Evolutionary conservation across 2,113 vertebrate genomes (phyloP).

Genomic region (Bagarius yarrelli): DNA sequence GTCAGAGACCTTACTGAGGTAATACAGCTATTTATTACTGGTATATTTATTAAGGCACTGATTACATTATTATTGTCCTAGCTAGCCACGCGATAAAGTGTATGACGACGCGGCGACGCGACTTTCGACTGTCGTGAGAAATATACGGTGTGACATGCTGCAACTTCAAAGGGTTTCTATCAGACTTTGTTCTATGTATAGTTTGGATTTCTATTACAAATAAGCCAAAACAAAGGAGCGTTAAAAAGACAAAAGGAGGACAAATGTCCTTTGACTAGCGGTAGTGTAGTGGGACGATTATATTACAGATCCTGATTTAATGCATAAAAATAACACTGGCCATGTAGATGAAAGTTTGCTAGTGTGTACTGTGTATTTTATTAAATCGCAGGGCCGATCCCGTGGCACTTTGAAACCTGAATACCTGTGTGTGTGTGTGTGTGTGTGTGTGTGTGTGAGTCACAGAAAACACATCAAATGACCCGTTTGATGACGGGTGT

Average conservation of each 20-base stretch:
- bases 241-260: not conserved
- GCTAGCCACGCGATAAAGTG: no score
- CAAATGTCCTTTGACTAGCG: not conserved
- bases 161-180: constrained; percentile 11
- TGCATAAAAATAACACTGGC: not conserved
- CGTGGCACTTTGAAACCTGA: constrained; percentile 5
- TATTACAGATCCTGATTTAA: not conserved
- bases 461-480: not conserved
- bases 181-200: constrained; percentile 9
- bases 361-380: not conserved
- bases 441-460: no score
- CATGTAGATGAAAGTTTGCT: not conserved
- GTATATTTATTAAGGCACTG: no score
- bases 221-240: not conserved
- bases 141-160: not conserved
- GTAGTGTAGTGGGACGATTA: not conserved
- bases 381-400: not conserved
- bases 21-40: no score
- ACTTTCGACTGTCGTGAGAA: not conserved
- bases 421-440: not conserved
- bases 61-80: no score
- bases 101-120: no score
- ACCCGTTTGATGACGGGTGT: not conserved
- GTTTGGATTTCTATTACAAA: not conserved
- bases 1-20: no score